A percentile compares a stretch with the other conserved stretches of the same genome.
phyloP scores from a whole-genome alignment of 2,888 invertebrate genomes.

The Heliconius ismenius region DNA sequence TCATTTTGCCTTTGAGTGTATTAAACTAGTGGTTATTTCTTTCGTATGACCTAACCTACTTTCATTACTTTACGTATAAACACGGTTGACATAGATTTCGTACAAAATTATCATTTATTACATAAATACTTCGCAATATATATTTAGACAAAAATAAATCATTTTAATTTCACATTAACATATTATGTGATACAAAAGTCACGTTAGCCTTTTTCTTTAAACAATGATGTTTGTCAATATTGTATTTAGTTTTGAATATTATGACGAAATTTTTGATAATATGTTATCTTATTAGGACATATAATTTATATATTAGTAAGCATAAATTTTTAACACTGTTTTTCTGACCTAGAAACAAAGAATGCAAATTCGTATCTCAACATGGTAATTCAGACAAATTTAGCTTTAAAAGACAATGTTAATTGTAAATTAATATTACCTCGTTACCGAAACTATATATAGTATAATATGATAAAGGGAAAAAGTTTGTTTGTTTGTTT shows the following conservation, averaged over 20 bases:
- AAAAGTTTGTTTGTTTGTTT: too few species aligned
- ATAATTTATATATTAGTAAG: constrained; percentile 6
- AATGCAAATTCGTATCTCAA: neutral
- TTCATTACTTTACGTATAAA: constrained; percentile 7
- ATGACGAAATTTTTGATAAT: neutral
- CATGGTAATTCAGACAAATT: neutral
- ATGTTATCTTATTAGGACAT: constrained; percentile 1
- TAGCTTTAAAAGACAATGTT: neutral
- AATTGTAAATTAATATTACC: neutral
- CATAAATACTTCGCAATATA: constrained; percentile 1
- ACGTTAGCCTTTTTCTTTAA: neutral
- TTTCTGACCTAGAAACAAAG: constrained; percentile 2
- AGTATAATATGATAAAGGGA: too few species aligned
- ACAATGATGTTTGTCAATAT: neutral
- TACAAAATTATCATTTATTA: constrained; percentile 18
- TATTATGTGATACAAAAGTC: constrained; percentile 5
- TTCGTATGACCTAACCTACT: constrained; percentile 23
- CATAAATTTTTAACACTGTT: neutral
- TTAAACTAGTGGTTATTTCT: neutral
- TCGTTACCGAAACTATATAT: too few species aligned
- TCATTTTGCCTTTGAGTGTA: neutral
- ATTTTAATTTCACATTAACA: neutral
- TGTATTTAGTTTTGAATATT: neutral
- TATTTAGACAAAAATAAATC: neutral
- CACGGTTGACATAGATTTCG: constrained; percentile 4